A percentile compares a stretch with the other conserved stretches of the same genome.
Evolutionary conservation across 2,888 invertebrate genomes (phyloP).

Genomic region (Xestia rhomboidea): DNA sequence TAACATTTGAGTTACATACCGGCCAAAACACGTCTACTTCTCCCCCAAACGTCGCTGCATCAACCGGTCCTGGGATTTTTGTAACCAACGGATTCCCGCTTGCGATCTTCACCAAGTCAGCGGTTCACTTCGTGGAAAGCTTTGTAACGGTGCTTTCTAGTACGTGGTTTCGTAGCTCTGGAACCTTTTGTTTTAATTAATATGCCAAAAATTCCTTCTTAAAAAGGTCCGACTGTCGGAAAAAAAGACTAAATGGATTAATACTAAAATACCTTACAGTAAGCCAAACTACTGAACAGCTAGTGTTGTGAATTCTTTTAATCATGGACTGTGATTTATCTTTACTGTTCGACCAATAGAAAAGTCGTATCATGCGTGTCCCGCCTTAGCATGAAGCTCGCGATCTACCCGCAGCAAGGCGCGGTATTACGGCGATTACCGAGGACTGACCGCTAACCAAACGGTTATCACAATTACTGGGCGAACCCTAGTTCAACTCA

Average conservation of each 20-base stretch:
- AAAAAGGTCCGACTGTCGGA: background rate
- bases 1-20: background rate
- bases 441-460: slow-evolving; percentile 49
- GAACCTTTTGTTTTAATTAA: background rate
- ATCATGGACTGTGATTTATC: background rate
- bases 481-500: slow-evolving; percentile 42
- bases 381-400: background rate
- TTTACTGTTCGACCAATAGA: background rate
- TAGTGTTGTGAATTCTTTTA: background rate
- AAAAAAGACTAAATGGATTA: background rate
- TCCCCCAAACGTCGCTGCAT: background rate
- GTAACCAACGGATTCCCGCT: background rate
- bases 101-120: background rate
- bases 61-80: background rate
- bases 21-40: background rate
- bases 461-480: slow-evolving; percentile 59
- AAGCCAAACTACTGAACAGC: background rate
- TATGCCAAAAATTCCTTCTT: background rate
- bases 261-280: background rate
- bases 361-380: slow-evolving; percentile 3
- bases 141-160: background rate
- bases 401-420: background rate
- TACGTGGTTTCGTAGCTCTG: background rate
- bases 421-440: slow-evolving; percentile 44
- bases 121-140: background rate